These are phyloP conservation scores for Rhyzopertha dominica DNA, from an alignment of 1,140 invertebrate species.

Conservation along the genomic window DNA sequence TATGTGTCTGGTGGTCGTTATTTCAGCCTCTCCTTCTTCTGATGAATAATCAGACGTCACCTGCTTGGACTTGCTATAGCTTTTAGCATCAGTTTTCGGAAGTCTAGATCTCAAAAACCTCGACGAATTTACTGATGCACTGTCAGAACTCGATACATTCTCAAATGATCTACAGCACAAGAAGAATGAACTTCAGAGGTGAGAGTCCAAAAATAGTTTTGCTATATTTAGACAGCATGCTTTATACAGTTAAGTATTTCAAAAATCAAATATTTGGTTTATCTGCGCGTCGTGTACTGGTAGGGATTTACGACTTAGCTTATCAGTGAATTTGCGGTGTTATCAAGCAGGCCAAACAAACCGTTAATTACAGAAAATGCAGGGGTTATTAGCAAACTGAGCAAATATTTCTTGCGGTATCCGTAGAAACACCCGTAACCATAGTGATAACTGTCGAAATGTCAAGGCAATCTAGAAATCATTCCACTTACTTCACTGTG, in stretches of 20 bases:
- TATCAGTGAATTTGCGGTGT: too few relatives aligned
- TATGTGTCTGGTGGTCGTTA: slow-evolving; percentile 22
- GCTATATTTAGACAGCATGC: background rate
- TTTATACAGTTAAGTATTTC: background rate
- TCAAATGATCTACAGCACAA: background rate
- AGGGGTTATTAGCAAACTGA: too few relatives aligned
- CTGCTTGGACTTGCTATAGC: slow-evolving; percentile 21
- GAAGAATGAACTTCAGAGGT: background rate
- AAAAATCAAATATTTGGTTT: too few relatives aligned
- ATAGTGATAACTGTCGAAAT: too few relatives aligned
- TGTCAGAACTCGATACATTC: slow-evolving; percentile 20
- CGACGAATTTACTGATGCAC: slow-evolving; percentile 24
- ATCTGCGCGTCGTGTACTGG: too few relatives aligned
- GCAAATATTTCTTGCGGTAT: too few relatives aligned
- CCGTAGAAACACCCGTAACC: too few relatives aligned
- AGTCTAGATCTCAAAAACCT: slow-evolving; percentile 30
- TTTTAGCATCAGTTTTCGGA: slow-evolving; percentile 9
- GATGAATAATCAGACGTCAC: slow-evolving; percentile 53
- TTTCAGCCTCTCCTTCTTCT: slow-evolving; percentile 46
- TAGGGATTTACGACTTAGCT: too few relatives aligned
- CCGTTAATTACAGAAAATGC: too few relatives aligned
- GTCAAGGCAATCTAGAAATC: too few relatives aligned
- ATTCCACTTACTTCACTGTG: too few relatives aligned
- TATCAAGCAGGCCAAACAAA: too few relatives aligned
- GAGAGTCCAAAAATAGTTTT: background rate